A percentile compares a stretch with the other conserved stretches of the same genome.
These are phyloP conservation scores for Lasioglossum villosulum DNA, from an alignment of 2,888 invertebrate species.

Conservation along the genomic window DNA sequence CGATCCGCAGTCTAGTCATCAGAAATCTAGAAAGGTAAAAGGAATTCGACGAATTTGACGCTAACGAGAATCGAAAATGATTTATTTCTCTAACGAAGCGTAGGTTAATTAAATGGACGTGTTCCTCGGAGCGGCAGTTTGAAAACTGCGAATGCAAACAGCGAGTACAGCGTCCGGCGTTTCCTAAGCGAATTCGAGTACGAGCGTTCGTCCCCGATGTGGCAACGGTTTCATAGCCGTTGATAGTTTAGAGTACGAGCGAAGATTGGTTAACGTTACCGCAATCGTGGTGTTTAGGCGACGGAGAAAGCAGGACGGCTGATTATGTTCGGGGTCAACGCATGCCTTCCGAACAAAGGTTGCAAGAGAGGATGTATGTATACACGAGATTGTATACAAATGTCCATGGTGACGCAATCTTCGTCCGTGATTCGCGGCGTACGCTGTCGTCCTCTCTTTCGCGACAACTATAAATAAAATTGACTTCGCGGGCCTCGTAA, in stretches of 20 bases:
- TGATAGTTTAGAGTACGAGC: slow-evolving; percentile 8
- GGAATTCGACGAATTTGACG: too few species aligned
- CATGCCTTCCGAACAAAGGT: slow-evolving; percentile 53
- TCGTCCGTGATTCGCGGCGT: not conserved
- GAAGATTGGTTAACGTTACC: slow-evolving; percentile 38
- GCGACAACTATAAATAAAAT: slow-evolving; percentile 13
- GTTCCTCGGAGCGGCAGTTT: not conserved
- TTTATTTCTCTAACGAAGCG: too few species aligned
- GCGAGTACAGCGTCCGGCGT: not conserved
- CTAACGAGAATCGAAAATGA: too few species aligned
- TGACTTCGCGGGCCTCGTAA: slow-evolving; percentile 12
- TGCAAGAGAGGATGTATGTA: slow-evolving; percentile 32
- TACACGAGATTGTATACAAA: slow-evolving; percentile 58
- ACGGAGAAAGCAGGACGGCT: slow-evolving; percentile 52
- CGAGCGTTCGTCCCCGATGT: not conserved
- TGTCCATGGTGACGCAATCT: slow-evolving; percentile 42
- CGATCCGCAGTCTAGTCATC: too few species aligned
- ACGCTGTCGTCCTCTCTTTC: not conserved
- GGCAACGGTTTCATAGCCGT: slow-evolving; percentile 11
- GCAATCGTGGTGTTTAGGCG: slow-evolving; percentile 30
- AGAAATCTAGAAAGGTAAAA: too few species aligned
- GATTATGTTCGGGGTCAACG: slow-evolving; percentile 63
- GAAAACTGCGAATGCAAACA: not conserved
- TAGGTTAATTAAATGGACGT: not conserved
- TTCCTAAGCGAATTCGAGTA: slow-evolving; percentile 1